These are phyloP conservation scores for Parambassis ranga DNA, from an alignment of 2,797 vertebrate genomes.

Conservation along the genomic window DNA sequence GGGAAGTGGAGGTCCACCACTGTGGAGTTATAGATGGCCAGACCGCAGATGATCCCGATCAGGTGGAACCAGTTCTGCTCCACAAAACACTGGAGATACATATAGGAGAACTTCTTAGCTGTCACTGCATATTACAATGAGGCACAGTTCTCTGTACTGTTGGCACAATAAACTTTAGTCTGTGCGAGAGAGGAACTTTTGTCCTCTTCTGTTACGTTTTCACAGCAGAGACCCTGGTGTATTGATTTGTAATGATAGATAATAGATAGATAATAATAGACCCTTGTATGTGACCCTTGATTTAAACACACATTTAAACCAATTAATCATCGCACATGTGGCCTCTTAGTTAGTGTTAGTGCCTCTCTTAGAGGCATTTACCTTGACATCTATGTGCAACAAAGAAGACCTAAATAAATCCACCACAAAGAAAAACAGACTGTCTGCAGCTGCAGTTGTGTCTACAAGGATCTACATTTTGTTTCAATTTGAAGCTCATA, in stretches of 20 bases:
- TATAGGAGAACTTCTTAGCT: background rate
- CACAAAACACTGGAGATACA: conserved; percentile 90
- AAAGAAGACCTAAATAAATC: background rate
- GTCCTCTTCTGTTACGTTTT: too few species aligned
- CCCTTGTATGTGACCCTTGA: too few species aligned
- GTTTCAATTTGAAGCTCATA: background rate
- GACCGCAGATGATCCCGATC: conserved; percentile 94
- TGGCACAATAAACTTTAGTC: too few species aligned
- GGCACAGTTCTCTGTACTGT: too few species aligned
- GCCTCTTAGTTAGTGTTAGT: too few species aligned
- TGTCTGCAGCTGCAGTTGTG: background rate
- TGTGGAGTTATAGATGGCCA: conserved; percentile 98
- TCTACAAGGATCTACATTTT: background rate
- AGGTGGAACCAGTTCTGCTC: conserved; percentile 98
- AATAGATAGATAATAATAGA: too few species aligned
- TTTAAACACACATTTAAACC: too few species aligned
- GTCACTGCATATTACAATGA: too few species aligned
- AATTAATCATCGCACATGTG: too few species aligned
- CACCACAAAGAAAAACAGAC: background rate
- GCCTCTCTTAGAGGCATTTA: background rate
- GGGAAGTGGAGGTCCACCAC: conserved; percentile 98
- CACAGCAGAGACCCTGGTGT: too few species aligned
- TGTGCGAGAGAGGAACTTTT: too few species aligned
- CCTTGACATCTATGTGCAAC: background rate
- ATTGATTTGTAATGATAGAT: too few species aligned